Evolutionary conservation across 2,888 invertebrate genomes (phyloP), one percentile per base, ranked within the genome.

Genomic region (Pheosia tremula): DNA sequence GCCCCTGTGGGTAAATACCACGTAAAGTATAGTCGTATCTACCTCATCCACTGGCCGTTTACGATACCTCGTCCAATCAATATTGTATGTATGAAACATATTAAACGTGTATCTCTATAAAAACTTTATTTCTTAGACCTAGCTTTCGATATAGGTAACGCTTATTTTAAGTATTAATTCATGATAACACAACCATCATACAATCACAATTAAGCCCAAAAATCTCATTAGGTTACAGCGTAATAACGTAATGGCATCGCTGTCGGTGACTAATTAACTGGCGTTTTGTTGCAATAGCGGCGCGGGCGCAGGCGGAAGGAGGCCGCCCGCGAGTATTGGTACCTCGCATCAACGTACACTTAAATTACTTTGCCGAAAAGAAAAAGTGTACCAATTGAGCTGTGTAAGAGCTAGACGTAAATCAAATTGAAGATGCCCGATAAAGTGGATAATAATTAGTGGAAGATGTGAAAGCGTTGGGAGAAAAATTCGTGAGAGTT

Each of bases 391-490:
- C 89, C 89, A 86, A 93, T 91, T 88, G 88, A 88, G 86, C 87
- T 85, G 84, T 87, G 88, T 87, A 87, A 88, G 86, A 87, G 87
- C 83, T 88, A 89, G 90, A 90, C 89, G 92, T 93, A 93, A 93
- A 93, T 93, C 93, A 93, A 93, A 93, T 91, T 93, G 92, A 91
- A 93, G 93, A 93, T 93, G 93, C 87, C 87, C 91, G 93, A 93
- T 93, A 93, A 93, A 93, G 93, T 93, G 90, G 91, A 90, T 93
- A 92, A 93, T 93, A 93, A 93, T 93, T 93, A 93, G 92, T 91
- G 88, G 93, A 89, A 89, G 91, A 88, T 85, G 93, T 88, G 93
- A 93, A 93, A 93, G 93, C 82, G 92, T 90, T 92, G 93, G 91
- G 93, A 93, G 93, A 91, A 92, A 93, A 92, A 93, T 91, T 93